A percentile compares a stretch with the other conserved stretches of the same genome.
These are phyloP conservation scores for Dioctria linearis DNA, from an alignment of 2,888 invertebrate genomes.

Conservation along the genomic window DNA sequence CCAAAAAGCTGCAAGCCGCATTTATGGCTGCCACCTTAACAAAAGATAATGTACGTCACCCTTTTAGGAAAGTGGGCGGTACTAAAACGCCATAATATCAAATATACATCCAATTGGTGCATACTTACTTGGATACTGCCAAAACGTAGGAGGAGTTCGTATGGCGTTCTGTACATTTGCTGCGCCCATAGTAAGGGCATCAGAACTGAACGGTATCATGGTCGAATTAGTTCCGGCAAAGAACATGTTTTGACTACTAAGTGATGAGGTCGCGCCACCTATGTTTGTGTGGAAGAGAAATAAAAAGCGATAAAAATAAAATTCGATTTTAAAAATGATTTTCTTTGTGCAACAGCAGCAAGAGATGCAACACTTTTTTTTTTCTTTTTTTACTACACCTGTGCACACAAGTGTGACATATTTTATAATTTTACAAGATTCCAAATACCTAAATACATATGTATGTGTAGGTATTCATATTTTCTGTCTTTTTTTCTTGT, in stretches of 20 bases:
- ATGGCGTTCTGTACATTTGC: slow-evolving; percentile 65
- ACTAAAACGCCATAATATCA: slow-evolving; percentile 15
- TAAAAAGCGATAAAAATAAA: slow-evolving; percentile 23
- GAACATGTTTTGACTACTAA: slow-evolving; percentile 62
- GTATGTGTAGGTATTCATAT: background rate
- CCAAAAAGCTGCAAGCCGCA: too few species aligned
- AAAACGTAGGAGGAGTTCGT: slow-evolving; percentile 80
- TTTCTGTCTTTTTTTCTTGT: background rate
- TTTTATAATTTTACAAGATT: background rate
- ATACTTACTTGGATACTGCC: slow-evolving; percentile 85
- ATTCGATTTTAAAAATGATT: background rate
- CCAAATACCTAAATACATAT: too few species aligned
- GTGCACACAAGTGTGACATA: slow-evolving; percentile 6
- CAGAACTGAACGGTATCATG: slow-evolving; percentile 61
- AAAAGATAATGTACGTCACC: background rate
- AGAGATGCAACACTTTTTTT: background rate
- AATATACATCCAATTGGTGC: slow-evolving; percentile 39
- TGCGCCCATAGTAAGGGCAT: slow-evolving; percentile 60
- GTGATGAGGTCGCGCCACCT: slow-evolving; percentile 60
- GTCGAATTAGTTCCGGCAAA: slow-evolving; percentile 62
- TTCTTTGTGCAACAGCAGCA: background rate
- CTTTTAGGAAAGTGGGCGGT: slow-evolving; percentile 20
- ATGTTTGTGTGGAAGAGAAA: slow-evolving; percentile 36
- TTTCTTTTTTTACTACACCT: too few species aligned
- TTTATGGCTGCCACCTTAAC: slow-evolving; percentile 37